A percentile compares a stretch with the other conserved stretches of the same genome.
Evolutionary conservation across 2,888 invertebrate genomes (phyloP).

Genomic region (Drosophila engyochracea): DNA sequence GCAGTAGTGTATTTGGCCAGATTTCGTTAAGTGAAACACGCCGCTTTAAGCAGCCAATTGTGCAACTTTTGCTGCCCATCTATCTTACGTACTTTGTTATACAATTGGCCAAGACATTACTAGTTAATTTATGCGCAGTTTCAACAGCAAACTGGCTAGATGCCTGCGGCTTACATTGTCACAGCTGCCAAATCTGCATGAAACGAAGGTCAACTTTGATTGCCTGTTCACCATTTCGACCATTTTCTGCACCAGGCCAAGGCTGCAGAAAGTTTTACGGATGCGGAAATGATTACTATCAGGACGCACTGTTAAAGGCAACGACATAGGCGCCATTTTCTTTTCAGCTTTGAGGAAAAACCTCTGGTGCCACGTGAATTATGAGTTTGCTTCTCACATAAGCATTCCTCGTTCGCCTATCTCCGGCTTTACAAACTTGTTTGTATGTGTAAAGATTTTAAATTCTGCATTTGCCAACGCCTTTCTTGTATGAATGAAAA

Average conservation of each 20-base stretch:
- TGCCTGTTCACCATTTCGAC: conserved; percentile 17
- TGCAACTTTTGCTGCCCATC: conserved; percentile 36
- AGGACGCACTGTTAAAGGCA: conserved; percentile 21
- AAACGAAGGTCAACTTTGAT: conserved; percentile 54
- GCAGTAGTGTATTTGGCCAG: conserved; percentile 23
- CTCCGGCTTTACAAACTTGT: conserved; percentile 9
- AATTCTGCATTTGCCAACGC: neutral
- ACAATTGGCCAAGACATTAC: conserved; percentile 45
- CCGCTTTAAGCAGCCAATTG: conserved; percentile 26
- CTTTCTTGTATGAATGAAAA: neutral
- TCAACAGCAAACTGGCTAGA: conserved; percentile 20
- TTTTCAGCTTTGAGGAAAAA: conserved; percentile 14
- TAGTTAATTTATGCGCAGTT: conserved; percentile 37
- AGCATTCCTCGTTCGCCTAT: neutral
- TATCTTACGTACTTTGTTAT: conserved; percentile 44
- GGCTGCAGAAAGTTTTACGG: conserved; percentile 44
- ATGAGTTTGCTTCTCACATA: conserved; percentile 34
- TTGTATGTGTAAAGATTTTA: neutral
- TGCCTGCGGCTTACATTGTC: conserved; percentile 35
- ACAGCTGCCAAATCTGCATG: conserved; percentile 56
- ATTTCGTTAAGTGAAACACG: conserved; percentile 21
- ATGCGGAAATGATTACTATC: conserved; percentile 64
- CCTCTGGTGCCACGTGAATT: conserved; percentile 36
- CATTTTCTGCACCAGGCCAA: conserved; percentile 17
- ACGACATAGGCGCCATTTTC: conserved; percentile 29